Base-by-base conservation (phyloP, 1,140 invertebrate genomes). In the Drosophila paulistorum region DNA sequence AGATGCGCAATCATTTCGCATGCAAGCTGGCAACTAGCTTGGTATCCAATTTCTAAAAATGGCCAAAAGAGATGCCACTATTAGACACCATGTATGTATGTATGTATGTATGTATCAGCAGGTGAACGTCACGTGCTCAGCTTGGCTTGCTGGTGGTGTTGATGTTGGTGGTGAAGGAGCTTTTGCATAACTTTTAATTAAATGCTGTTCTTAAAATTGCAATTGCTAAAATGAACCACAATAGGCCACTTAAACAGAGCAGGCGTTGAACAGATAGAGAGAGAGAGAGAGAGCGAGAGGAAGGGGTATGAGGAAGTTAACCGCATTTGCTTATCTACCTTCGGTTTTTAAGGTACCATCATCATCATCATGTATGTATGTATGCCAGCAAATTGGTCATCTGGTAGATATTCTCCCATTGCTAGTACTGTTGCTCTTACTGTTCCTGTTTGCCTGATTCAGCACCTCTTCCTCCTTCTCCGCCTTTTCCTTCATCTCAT, bases 191-290 rank as follows among this genome's bases (percentile, higher is more conserved):
- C 26, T 75, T 81, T 86, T 86, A 86, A 86, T 86, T 86, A 86
- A 86, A 86, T 86, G 82, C 74, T 81, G 79, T 81, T 82, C 77
- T 86, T 86, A 79, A 86, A 86, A 86, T 87, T 86, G 79, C 79
- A 79, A 77, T 72, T 86, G 77, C 82, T 30, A 82, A 86, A 86
- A 86, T 86, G 79, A 86, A 75, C 83, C 82, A 86, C 82, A 86
- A 87, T 86, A 76, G 82, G 83, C 82, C 82, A 86, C 82, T 81
- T 80, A 65, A 30, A 3, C 6, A 30, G 1, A 30, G 5, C 30
- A 30, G 30, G 30, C 6, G 5, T 7, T 6, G 30, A 62, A 62
- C 17, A 57, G 17, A 75, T 11, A n/a, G n/a, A 30, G 42, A 5
- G 10, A 60, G 17, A 3, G 14, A 11, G 6, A 30, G 30, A 23